These are phyloP conservation scores for Pristiophorus japonicus DNA, from an alignment of 2,113 vertebrate genomes.

Conservation along the genomic window DNA sequence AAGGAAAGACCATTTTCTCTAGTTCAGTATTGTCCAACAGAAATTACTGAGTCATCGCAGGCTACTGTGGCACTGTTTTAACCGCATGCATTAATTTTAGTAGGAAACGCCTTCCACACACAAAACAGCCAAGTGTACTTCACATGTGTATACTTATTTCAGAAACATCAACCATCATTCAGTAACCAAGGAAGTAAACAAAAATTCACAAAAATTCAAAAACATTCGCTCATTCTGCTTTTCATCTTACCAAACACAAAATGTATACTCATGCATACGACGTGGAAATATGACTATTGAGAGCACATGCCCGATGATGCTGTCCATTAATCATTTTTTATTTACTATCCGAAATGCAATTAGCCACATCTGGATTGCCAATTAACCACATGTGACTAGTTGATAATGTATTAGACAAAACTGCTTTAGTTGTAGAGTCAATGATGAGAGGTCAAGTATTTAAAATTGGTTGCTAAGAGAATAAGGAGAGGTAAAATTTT, in stretches of 20 bases:
- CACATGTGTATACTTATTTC: not conserved
- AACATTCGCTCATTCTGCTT: not conserved
- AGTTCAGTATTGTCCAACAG: not conserved
- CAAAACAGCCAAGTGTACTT: not conserved
- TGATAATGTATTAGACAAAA: too few relatives aligned
- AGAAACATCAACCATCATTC: not conserved
- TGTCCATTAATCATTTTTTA: not conserved
- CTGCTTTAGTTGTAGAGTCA: too few relatives aligned
- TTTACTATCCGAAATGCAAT: not conserved
- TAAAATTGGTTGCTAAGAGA: too few relatives aligned
- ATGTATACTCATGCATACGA: too few relatives aligned
- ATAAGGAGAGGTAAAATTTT: too few relatives aligned
- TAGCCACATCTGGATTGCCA: not conserved
- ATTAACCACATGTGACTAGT: too few relatives aligned
- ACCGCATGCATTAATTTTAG: not conserved
- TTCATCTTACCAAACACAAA: not conserved
- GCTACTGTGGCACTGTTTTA: not conserved
- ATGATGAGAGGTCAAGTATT: too few relatives aligned
- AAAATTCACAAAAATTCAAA: not conserved
- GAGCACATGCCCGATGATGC: not conserved
- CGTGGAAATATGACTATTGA: not conserved
- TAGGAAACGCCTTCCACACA: not conserved
- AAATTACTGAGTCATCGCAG: not conserved
- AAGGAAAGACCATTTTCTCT: too few relatives aligned
- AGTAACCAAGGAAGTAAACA: not conserved